These are phyloP conservation scores for Sibirionetta formosa DNA, from an alignment of 2,797 vertebrate genomes.

Conservation along the genomic window DNA sequence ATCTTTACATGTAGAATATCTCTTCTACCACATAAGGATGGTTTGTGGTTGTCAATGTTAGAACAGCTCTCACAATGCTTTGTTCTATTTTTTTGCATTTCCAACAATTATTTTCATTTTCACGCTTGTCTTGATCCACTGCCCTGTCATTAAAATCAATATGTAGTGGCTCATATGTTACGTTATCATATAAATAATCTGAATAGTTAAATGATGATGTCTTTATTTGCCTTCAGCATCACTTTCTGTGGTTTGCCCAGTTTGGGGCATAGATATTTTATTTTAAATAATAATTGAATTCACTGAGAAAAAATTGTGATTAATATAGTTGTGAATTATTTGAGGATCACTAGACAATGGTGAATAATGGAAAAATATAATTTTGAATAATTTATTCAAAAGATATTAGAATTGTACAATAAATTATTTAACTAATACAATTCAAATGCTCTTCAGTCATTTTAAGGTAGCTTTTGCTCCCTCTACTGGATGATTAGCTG, in stretches of 20 bases:
- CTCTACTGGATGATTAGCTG: slow-evolving; percentile 61
- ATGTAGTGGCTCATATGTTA: neutral
- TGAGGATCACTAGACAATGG: slow-evolving; percentile 28
- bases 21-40: neutral
- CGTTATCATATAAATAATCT: neutral
- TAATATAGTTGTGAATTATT: slow-evolving; percentile 64
- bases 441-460: slow-evolving; percentile 2
- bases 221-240: neutral
- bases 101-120: slow-evolving; percentile 8
- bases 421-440: slow-evolving; percentile 64
- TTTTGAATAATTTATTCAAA: slow-evolving; percentile 74
- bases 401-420: slow-evolving; percentile 49
- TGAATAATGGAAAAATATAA: slow-evolving; percentile 72
- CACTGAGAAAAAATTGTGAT: slow-evolving; percentile 50
- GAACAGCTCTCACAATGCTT: neutral
- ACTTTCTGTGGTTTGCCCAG: neutral
- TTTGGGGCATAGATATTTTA: neutral
- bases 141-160: neutral
- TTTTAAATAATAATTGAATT: slow-evolving; percentile 54
- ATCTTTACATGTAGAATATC: neutral
- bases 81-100: neutral
- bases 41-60: neutral
- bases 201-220: neutral
- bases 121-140: neutral
- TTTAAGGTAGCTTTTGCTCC: slow-evolving; percentile 49